Percentiles rank a stretch among this genome's conserved stretches.
Conservation (phyloP, 2,113 vertebrate species). For the Grammomys surdaster region DNA sequence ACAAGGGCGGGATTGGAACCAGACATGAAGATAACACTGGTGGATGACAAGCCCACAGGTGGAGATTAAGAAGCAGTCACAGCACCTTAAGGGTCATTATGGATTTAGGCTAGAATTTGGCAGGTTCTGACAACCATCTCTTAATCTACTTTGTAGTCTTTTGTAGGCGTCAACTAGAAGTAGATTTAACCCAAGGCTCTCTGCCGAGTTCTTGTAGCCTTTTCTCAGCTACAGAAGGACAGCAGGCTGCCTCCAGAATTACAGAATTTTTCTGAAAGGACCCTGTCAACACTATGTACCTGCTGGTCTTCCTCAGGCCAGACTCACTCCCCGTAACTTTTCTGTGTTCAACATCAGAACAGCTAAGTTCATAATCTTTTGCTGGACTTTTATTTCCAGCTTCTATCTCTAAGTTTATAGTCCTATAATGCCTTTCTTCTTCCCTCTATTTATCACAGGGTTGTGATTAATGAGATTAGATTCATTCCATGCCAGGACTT, state of each 20-base stretch:
- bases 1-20: not conserved
- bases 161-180: not conserved
- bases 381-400: constrained; percentile 18
- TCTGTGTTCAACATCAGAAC: constrained; percentile 45
- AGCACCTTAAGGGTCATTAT: not conserved
- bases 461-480: constrained; percentile 50
- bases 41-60: not conserved
- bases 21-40: not conserved
- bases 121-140: not conserved
- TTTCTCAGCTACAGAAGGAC: not conserved
- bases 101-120: too few species aligned
- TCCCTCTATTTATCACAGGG: constrained; percentile 21
- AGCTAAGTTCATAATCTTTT: constrained; percentile 58
- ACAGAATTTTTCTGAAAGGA: not conserved
- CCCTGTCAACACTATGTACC: not conserved
- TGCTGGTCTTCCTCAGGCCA: not conserved
- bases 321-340: constrained; percentile 29
- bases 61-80: not conserved
- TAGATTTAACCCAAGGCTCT: not conserved
- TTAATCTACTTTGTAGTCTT: not conserved
- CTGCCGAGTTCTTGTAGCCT: not conserved
- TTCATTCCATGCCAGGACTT: not conserved
- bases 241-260: not conserved
- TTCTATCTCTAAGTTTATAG: not conserved
- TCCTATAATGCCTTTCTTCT: constrained; percentile 37